Evolutionary conservation across 1,140 invertebrate genomes (phyloP).

Genomic region (Zaprionus gabonicus): DNA sequence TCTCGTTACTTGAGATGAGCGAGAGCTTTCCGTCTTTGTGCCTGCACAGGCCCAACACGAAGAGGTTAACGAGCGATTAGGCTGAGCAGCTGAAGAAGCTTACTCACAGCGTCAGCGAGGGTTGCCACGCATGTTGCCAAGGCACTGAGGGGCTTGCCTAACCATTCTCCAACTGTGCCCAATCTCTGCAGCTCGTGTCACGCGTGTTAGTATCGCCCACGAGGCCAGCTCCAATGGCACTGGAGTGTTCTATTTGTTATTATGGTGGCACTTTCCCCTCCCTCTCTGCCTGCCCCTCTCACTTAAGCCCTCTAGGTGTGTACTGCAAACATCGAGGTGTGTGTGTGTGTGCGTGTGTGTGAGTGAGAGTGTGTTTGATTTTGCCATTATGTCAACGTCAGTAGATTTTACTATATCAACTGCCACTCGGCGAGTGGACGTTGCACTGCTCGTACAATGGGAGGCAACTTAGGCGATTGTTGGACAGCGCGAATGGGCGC

Average conservation of each 20-base stretch:
- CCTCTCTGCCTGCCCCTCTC: not conserved
- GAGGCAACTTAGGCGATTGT: not conserved
- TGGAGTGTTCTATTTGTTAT: slow-evolving; percentile 45
- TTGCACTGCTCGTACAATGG: not conserved
- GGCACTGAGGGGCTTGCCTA: no score
- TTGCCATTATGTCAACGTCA: slow-evolving; percentile 65
- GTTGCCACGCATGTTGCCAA: not conserved
- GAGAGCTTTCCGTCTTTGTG: slow-evolving; percentile 11
- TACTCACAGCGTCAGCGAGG: not conserved
- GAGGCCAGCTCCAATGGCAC: slow-evolving; percentile 16
- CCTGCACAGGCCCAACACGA: slow-evolving; percentile 8
- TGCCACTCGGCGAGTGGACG: slow-evolving; percentile 42
- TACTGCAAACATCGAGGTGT: slow-evolving; percentile 2
- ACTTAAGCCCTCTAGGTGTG: slow-evolving; percentile 3
- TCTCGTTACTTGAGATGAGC: slow-evolving; percentile 24
- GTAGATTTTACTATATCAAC: slow-evolving; percentile 54
- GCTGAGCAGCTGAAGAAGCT: not conserved
- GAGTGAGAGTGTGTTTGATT: slow-evolving; percentile 42
- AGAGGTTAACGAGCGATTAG: slow-evolving; percentile 11
- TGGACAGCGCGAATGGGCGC: not conserved
- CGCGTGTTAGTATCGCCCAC: slow-evolving; percentile 9
- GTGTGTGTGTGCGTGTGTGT: slow-evolving; percentile 9
- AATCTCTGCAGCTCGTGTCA: slow-evolving; percentile 1
- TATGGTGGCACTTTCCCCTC: slow-evolving; percentile 19
- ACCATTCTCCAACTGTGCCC: no score